Conservation (phyloP, 2,113 vertebrate genomes). For the Vulpes vulpes region DNA sequence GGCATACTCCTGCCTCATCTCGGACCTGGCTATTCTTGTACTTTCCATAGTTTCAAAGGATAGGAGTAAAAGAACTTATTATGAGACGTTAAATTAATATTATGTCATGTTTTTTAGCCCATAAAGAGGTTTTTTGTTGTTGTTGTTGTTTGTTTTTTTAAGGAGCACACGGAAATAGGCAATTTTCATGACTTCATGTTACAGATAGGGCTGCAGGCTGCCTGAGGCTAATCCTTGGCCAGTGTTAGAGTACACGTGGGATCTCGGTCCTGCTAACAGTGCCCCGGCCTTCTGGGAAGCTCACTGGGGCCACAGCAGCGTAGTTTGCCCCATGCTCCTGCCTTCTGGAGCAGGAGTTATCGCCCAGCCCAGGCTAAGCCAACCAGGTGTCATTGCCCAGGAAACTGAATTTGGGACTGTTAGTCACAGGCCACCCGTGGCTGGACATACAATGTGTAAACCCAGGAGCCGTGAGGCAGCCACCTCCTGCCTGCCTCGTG, state of each 20-base stretch:
- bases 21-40: neutral
- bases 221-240: neutral
- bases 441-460: neutral
- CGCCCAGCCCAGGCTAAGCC: neutral
- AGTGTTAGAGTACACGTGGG: accelerated
- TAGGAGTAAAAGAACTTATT: neutral
- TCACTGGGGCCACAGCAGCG: neutral
- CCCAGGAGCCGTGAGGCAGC: neutral
- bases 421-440: neutral
- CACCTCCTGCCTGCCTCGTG: accelerated
- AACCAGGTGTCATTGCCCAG: neutral
- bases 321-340: accelerated
- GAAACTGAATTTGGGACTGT: neutral
- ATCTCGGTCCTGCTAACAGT: neutral
- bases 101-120: neutral
- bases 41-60: neutral
- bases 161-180: neutral
- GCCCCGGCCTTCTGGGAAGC: neutral
- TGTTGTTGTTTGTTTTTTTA: neutral
- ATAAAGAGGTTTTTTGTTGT: neutral
- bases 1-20: neutral
- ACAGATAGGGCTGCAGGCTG: neutral
- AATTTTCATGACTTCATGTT: neutral
- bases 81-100: neutral
- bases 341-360: neutral